phyloP scores from a whole-genome alignment of 2,797 vertebrate genomes.

The Sebastes steindachneri region DNA sequence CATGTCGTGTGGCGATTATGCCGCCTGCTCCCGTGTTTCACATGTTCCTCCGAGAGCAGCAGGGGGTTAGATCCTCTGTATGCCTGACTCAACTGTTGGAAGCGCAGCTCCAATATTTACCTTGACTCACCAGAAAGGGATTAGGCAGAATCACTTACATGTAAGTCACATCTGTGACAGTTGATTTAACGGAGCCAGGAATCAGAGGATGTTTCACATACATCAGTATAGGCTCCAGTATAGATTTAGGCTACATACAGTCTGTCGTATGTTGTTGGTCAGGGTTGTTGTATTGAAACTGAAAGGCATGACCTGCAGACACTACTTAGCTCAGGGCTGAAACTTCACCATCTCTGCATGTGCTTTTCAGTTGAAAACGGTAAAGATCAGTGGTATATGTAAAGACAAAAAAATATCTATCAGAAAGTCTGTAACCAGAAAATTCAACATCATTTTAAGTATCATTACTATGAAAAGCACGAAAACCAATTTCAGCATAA shows the following conservation, averaged over 20 bases:
- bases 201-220: background rate
- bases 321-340: background rate
- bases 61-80: constrained; percentile 18
- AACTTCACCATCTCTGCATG: background rate
- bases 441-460: background rate
- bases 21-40: constrained; percentile 41
- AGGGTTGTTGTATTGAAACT: background rate
- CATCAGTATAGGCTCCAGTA: background rate
- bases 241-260: background rate
- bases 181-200: constrained; percentile 11
- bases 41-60: constrained; percentile 37
- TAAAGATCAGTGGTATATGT: background rate
- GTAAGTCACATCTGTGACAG: constrained; percentile 2
- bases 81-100: constrained; percentile 22
- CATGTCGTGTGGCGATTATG: constrained; percentile 63
- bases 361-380: background rate
- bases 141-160: constrained; percentile 14
- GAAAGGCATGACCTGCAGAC: background rate
- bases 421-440: background rate
- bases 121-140: constrained; percentile 26
- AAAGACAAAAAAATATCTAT: background rate
- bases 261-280: background rate
- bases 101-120: constrained; percentile 22
- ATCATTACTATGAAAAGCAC: background rate
- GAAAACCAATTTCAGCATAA: background rate